Evolutionary conservation across 1,140 invertebrate species (phyloP), one percentile per base, ranked within the genome.

Genomic region (Cotesia glomerata): DNA sequence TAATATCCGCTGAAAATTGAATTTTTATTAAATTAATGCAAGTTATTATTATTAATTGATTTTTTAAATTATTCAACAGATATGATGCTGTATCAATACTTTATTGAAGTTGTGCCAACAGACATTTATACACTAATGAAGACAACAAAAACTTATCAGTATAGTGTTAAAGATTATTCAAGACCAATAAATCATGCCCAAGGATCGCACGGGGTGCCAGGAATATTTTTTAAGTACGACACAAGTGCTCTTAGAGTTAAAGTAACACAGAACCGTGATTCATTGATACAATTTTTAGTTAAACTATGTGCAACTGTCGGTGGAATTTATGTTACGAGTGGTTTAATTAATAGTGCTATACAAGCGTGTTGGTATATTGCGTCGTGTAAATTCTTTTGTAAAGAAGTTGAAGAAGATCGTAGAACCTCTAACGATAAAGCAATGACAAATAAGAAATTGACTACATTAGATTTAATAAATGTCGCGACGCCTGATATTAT

Each of bases 201-300:
- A 85, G 96, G 95, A 16, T 96, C 95, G 35, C 96, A 97, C 86
- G 97, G 96, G 4, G 92, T 95, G 16, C 94, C 96, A 7, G 97
- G 97, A 36, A 95, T 98, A 78, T 98, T 96, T 84, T 95, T 98
- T 76, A 98, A 98, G 85, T 98, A 98, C 86, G 95, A 98, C 79
- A 93, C 95, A 85, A 95, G 94, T 74, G 93, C 95, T 4, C 84
- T 98, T 34, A 96, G 95, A 88, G 92, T 98, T 26, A 90, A 91
- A 79, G 94, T 98, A 0, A 91, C 87, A 63, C 94, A 97, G 86
- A 92, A 95, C 81, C 90, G 93, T 74, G 94, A 94, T 80, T 91
- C 93, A 72, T 80, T 95, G 51, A 87, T 92, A 73, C 91, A 94
- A 83, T 97, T 98, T 87, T 87, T 94, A 56, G 91, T 97, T 18